Evolutionary conservation across 2,113 vertebrate genomes (phyloP), one percentile per base, ranked within the genome.

Genomic region (Eubucco bourcierii): DNA sequence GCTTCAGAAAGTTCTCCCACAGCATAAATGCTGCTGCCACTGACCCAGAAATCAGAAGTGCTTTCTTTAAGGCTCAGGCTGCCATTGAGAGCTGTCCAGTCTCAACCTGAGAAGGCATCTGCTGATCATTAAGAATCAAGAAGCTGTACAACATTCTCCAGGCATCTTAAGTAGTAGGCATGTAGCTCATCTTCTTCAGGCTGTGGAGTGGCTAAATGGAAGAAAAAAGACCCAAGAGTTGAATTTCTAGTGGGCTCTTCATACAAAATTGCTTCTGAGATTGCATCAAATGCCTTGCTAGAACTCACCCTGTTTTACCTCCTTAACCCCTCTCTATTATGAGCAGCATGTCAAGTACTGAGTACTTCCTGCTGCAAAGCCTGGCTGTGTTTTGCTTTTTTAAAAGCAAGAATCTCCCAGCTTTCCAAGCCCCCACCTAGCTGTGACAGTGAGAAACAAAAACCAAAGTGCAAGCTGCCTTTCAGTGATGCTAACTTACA

Each of bases 151-250:
- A 99, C 92, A 86, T 97, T 99, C 89, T 98, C 98, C 64, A 99
- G 98, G 94, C 99, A 99, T 97, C 98, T 99, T 87, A 98, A 80
- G 71, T 99, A 95, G 94, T 99, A 98, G 85, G 88, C 39, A 61
- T 96, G 97, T 37, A 97, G 88, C 15, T 98, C 94, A 37, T 97
- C 97, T 91, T 96, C 97, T 55, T 97, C 97, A 58, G 96, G 95
- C 61, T 89, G 56, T 41, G 96, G 95, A 84, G 97, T 73, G 94
- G 96, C 99, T 99, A 94, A 46, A 92, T 46, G 67, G 13, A 90
- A 90, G 70, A 73, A 90, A 74, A 84, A 67, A 27, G 28, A 41
- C 12, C 25, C 46, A 63, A 44, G n/a, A 77, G 37, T 37, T 58
- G 3, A 90, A 77, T 27, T 89, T 89, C 31, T 23, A 25, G 9